Base-by-base conservation (phyloP, 1,140 invertebrate genomes). In the Ceratosolen solmsi region DNA sequence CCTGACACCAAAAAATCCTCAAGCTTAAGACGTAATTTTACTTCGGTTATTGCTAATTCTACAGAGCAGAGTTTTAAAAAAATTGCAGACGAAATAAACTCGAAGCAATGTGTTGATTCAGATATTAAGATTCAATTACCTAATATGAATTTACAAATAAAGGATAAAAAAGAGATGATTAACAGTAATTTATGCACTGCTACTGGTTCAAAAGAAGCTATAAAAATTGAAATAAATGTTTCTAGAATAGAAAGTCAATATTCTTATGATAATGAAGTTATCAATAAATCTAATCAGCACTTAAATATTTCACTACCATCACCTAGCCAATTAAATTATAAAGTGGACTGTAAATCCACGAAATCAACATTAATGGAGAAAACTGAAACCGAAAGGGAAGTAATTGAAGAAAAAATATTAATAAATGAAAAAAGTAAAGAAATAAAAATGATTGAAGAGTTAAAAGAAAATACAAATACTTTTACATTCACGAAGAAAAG, bases 121-220 rank as follows among this genome's bases (percentile, higher is more conserved):
- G 89, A 90, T 11, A 86, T 90, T 36, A 87, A 89, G 30, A 89
- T 91, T 76, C 86, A 91, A 54, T 83, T 91, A 8, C 82, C 85
- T 0, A 90, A 90, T 36, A 86, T 90, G 0, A 89, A 89, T 80
- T 75, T 90, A 11, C 86, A 87, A 7, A 88, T 89, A 2, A 84
- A 84, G 41, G 83, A 87, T 41, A 84, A 88, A 65, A 84, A 83
- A 3, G 79, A 86, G n/a, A 33, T 33, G 3, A 85, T 82, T 20
- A 82, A 2, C 7, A 36, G 78, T 0, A 85, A 76, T 25, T 79
- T 20, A 17, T 38, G 41, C 7, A 63, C 27, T 27, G 41, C n/a
- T 11, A 20, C 3, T 27, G n/a, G 85, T 38, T 15, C 84, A 0
- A 56, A 87, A 11, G 90, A 90, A 27, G 87, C 85, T 0, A 90